A percentile compares a stretch with the other conserved stretches of the same genome.
These are phyloP conservation scores for Heliconius sara DNA, from an alignment of 2,888 invertebrate species.

Conservation along the genomic window DNA sequence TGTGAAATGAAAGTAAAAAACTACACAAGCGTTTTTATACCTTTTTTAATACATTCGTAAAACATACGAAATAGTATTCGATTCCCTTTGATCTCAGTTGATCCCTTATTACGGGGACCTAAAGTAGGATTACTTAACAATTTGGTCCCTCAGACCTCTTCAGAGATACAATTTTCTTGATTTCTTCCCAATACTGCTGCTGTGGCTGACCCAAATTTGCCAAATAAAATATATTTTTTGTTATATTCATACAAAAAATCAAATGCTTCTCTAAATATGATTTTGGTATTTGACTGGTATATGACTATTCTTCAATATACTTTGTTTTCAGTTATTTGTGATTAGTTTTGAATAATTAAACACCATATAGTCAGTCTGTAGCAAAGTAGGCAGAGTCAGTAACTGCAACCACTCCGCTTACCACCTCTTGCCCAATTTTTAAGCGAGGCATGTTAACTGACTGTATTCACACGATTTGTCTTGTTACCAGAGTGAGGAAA, in stretches of 20 bases:
- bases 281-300: background rate
- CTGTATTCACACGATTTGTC: too few relatives aligned
- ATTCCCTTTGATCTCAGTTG: slow-evolving; percentile 10
- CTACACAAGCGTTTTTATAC: background rate
- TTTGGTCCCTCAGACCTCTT: slow-evolving; percentile 20
- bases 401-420: too few relatives aligned
- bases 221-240: background rate
- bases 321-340: too few relatives aligned
- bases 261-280: background rate
- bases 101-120: slow-evolving; percentile 30
- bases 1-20: too few relatives aligned
- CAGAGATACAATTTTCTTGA: slow-evolving; percentile 10
- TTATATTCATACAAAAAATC: background rate
- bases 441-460: too few relatives aligned
- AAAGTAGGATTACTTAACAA: slow-evolving; percentile 36
- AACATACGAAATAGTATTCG: too few relatives aligned
- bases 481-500: too few relatives aligned
- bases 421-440: too few relatives aligned
- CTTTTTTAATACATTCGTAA: background rate
- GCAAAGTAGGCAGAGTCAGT: too few relatives aligned
- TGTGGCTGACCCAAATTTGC: slow-evolving; percentile 12
- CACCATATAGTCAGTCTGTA: too few relatives aligned
- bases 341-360: too few relatives aligned
- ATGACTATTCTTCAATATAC: too few relatives aligned
- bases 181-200: slow-evolving; percentile 1